These are phyloP conservation scores for Brachionus asplanchnoidis DNA, from an alignment of 1,140 invertebrate genomes.

Conservation along the genomic window DNA sequence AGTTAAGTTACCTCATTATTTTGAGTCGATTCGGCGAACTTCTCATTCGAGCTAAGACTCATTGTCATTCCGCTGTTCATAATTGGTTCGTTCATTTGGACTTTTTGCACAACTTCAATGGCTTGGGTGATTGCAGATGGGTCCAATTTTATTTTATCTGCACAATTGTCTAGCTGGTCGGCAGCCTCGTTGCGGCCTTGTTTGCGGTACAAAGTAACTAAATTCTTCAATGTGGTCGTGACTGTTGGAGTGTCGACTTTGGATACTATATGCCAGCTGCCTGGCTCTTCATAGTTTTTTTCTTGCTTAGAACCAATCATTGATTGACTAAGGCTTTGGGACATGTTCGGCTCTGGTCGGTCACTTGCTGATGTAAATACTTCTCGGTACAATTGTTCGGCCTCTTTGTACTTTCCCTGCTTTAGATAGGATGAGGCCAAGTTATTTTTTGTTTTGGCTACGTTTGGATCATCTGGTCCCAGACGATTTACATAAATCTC, in stretches of 20 bases:
- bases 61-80: not conserved
- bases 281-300: not conserved
- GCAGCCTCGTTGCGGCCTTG: constrained; percentile 40
- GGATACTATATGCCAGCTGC: constrained; percentile 38
- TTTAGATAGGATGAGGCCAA: constrained; percentile 92
- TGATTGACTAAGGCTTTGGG: not conserved
- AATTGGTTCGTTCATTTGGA: constrained; percentile 12
- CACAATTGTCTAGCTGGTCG: constrained; percentile 39
- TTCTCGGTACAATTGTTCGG: constrained; percentile 93
- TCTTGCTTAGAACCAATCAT: not conserved
- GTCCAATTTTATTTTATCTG: constrained; percentile 26
- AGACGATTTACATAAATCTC: constrained; percentile 87
- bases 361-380: constrained; percentile 63
- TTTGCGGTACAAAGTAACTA: constrained; percentile 10
- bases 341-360: not conserved
- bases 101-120: constrained; percentile 40
- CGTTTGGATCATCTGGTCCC: constrained; percentile 94
- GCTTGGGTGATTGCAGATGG: constrained; percentile 38
- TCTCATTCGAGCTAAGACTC: not conserved
- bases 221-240: constrained; percentile 33
- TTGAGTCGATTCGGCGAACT: not conserved
- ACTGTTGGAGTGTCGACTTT: constrained; percentile 39
- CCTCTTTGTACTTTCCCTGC: constrained; percentile 92
- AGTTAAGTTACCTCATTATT: constrained; percentile 11
- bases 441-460: constrained; percentile 91